Evolutionary conservation across 2,888 invertebrate genomes (phyloP).

Genomic region (Sarcophaga carnaria): DNA sequence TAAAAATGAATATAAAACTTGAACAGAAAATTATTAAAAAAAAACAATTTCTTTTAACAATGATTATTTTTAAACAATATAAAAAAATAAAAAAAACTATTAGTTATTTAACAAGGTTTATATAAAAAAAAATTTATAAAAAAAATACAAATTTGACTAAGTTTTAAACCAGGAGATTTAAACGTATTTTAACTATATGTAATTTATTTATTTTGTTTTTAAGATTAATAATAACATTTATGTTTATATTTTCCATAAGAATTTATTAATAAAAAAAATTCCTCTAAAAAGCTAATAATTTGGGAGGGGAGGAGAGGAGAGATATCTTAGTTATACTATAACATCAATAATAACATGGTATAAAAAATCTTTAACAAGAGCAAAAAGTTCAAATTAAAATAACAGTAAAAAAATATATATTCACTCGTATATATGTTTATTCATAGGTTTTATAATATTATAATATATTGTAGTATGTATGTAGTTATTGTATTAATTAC

Average conservation of each 20-base stretch:
- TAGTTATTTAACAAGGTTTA: conserved; percentile 26
- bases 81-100: conserved; percentile 19
- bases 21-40: background rate
- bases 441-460: conserved; percentile 39
- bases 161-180: conserved; percentile 34
- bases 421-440: conserved; percentile 16
- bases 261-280: conserved; percentile 20
- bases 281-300: conserved; percentile 42
- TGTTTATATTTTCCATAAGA: background rate
- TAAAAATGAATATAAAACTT: conserved; percentile 27
- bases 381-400: conserved; percentile 35
- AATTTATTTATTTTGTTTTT: background rate
- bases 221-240: background rate
- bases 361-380: conserved; percentile 53
- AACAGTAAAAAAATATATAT: conserved; percentile 63
- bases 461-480: background rate
- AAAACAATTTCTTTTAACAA: background rate
- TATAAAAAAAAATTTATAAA: conserved; percentile 15
- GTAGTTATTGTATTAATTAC: background rate
- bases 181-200: conserved; percentile 39
- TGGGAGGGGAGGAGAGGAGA: background rate
- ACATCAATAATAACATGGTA: conserved; percentile 19
- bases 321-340: conserved; percentile 29
- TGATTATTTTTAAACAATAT: conserved; percentile 37
- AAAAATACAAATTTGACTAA: conserved; percentile 54